Base-by-base conservation (phyloP, 2,888 invertebrate species). In the Trichopria drosophilae region DNA sequence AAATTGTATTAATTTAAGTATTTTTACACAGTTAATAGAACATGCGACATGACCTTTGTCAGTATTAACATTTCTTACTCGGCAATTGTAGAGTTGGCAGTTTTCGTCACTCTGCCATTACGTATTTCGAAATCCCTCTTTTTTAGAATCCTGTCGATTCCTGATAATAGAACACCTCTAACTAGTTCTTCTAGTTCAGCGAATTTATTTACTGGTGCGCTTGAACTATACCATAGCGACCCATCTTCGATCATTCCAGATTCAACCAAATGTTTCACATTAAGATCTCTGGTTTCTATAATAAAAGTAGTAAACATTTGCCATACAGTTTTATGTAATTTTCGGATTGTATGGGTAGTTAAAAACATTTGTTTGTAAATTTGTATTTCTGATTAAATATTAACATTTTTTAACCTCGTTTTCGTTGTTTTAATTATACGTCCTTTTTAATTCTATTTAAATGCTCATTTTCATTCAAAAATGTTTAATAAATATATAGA, bases 141-240 rank as follows among this genome's bases (percentile, higher is more conserved):
- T 6, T 72, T 65, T 28, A 86, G 61, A 6, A 86, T 47, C 1
- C 79, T 76, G 58, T 84, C 81, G 7, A 82, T 76, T 0, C 84
- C 85, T 1, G 84, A 79, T 16, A 84, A 67, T 9, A 87, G 59
- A 1, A 82, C 75, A 1, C 79, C 84, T 20, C 80, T 76, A 1
- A 81, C 77, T 36, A 87, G 60, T 63, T 85, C 84, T 51, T 82
- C 81, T 5, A 81, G 74, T 23, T 77, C 75, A 0, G 82, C 79
- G 69, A 78, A 80, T 10, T 78, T 69, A 61, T 81, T 80, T 50
- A 79, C 63, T 2, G 75, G 13, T 20, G 48, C 76, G 0, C 70
- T 59, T 0, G 69, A 53, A 18, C 77, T 73, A 19, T 28, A n/a
- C 1, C 68, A 64, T 12, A 40, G 7, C 5, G 13, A 12, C 64